Evolutionary conservation across 37 sponge, comb jelly and placozoan genomes (phyloP).

Genomic region (Trichoplax adhaerens): DNA sequence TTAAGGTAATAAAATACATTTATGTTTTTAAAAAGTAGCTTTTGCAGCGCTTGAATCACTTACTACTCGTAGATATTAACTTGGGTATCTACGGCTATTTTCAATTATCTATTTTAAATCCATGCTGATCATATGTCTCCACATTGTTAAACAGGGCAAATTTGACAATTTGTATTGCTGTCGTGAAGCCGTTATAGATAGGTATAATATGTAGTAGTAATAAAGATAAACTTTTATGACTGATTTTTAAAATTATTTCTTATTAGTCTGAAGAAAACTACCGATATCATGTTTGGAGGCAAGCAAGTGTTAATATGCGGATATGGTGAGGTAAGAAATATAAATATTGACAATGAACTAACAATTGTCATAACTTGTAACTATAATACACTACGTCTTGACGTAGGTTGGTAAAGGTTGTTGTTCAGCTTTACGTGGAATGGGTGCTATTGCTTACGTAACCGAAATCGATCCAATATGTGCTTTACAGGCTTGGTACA

Average conservation of each 20-base stretch:
- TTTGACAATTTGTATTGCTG: constrained; percentile 79
- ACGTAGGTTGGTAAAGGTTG: constrained; percentile 80
- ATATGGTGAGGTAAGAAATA: constrained; percentile 64
- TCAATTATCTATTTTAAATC: too few relatives aligned
- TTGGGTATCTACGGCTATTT: too few relatives aligned
- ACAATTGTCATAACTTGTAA: too few relatives aligned
- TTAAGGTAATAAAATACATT: constrained; percentile 27
- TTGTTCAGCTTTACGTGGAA: constrained; percentile 53
- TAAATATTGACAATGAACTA: not conserved
- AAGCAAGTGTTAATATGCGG: constrained; percentile 56
- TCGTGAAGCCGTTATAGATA: constrained; percentile 63
- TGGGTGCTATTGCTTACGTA: constrained; percentile 50
- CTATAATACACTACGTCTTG: not conserved
- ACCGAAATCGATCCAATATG: constrained; percentile 88
- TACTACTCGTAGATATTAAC: too few relatives aligned
- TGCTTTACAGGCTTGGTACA: constrained; percentile 81
- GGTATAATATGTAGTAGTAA: constrained; percentile 11
- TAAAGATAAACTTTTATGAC: not conserved
- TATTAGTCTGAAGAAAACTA: constrained; percentile 42
- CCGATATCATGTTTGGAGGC: constrained; percentile 73
- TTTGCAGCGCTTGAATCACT: too few relatives aligned
- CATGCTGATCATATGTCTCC: too few relatives aligned
- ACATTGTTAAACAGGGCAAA: constrained; percentile 29
- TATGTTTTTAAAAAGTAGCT: too few relatives aligned
- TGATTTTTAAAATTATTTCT: too few relatives aligned